Conservation (phyloP, 2,113 vertebrate species). For the Heterochromis multidens region DNA sequence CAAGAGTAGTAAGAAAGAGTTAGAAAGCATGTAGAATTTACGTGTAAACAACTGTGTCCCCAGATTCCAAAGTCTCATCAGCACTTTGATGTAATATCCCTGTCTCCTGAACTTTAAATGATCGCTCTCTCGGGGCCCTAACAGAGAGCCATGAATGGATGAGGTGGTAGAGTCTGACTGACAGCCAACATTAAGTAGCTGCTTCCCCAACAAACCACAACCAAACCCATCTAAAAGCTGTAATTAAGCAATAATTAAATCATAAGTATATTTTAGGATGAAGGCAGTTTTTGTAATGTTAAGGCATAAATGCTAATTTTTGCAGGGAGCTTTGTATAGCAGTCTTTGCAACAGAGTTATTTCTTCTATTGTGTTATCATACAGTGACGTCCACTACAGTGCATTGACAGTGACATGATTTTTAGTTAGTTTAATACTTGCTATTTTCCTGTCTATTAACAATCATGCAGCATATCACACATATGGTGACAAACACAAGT, state of each 20-base stretch:
- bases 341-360: neutral
- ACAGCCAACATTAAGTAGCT: conserved; percentile 44
- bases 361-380: neutral
- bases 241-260: conserved; percentile 49
- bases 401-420: neutral
- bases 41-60: neutral
- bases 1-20: neutral
- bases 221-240: conserved; percentile 13
- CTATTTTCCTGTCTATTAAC: neutral
- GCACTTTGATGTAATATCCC: conserved; percentile 25
- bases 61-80: conserved; percentile 36
- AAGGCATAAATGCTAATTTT: neutral
- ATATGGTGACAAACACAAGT: conserved; percentile 34
- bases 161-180: conserved; percentile 57
- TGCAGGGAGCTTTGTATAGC: neutral
- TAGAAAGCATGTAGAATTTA: neutral
- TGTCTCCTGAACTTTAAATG: conserved; percentile 57
- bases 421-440: conserved; percentile 8
- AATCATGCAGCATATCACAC: neutral
- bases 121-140: conserved; percentile 42
- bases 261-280: conserved; percentile 20
- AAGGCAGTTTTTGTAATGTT: neutral
- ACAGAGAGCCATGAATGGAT: conserved; percentile 60
- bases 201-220: neutral
- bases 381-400: neutral